phyloP scores from a whole-genome alignment of 2,113 vertebrate species.

The Cricetomys ansorgei region DNA sequence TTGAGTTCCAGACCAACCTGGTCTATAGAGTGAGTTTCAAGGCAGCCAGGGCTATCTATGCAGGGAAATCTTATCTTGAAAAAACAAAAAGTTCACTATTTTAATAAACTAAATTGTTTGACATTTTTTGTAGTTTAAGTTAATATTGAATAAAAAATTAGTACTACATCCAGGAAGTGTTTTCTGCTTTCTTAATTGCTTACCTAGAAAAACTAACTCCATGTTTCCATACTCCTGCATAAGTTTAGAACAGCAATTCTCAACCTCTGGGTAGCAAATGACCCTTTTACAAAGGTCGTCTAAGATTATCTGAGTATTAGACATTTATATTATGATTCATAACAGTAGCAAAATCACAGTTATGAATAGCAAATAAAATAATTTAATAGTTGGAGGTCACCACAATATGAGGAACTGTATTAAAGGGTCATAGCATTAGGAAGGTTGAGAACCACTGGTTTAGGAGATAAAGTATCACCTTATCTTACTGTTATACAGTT shows the following conservation, averaged over 20 bases:
- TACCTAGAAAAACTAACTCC: slow-evolving; percentile 48
- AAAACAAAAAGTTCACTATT: not conserved
- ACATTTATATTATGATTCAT: too few species aligned
- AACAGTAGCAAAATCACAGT: too few species aligned
- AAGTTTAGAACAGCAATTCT: too few species aligned
- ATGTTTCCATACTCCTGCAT: slow-evolving; percentile 28
- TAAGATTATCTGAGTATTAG: too few species aligned
- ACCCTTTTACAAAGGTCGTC: too few species aligned
- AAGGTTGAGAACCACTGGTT: too few species aligned
- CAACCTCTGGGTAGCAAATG: too few species aligned
- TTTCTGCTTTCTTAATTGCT: slow-evolving; percentile 41
- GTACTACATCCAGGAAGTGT: not conserved
- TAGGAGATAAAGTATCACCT: not conserved
- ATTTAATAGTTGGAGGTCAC: too few species aligned
- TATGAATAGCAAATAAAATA: too few species aligned
- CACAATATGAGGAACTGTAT: too few species aligned
- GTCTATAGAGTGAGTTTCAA: not conserved
- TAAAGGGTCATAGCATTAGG: too few species aligned
- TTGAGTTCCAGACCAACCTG: not conserved
- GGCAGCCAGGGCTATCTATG: not conserved
- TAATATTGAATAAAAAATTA: slow-evolving; percentile 39
- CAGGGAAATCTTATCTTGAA: not conserved
- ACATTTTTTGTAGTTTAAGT: slow-evolving; percentile 31
- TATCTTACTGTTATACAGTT: not conserved
- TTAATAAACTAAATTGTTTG: slow-evolving; percentile 50